Conservation (phyloP, 2,888 invertebrate species). For the Stenolophus ochropezus region DNA sequence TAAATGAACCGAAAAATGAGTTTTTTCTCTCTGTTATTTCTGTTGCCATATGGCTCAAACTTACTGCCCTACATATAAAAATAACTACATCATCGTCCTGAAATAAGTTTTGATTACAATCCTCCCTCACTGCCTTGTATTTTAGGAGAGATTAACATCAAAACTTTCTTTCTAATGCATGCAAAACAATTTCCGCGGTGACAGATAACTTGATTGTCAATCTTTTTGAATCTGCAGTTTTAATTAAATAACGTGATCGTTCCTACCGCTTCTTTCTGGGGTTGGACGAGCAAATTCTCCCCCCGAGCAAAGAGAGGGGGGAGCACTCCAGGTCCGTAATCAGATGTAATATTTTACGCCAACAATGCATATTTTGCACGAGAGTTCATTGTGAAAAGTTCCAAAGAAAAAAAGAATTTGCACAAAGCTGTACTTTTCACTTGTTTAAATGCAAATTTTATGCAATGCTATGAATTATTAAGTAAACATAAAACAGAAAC, state of each 20-base stretch:
- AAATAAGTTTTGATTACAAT: background rate
- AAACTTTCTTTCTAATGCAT: constrained; percentile 47
- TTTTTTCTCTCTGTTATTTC: constrained; percentile 7
- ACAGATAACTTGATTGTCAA: constrained; percentile 57
- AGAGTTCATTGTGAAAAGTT: background rate
- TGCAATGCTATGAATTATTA: background rate
- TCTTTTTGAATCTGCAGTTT: constrained; percentile 57
- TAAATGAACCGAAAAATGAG: constrained; percentile 15
- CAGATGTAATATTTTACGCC: constrained; percentile 1
- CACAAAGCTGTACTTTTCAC: background rate
- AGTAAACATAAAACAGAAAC: background rate
- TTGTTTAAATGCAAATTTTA: background rate
- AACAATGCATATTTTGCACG: background rate
- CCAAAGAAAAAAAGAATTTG: background rate
- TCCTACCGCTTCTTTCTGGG: constrained; percentile 56
- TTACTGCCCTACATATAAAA: constrained; percentile 36
- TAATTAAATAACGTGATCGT: constrained; percentile 53
- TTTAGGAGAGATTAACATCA: background rate
- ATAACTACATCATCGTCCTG: constrained; percentile 19
- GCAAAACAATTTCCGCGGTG: constrained; percentile 53
- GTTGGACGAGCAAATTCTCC: constrained; percentile 37
- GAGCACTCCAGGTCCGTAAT: constrained; percentile 30
- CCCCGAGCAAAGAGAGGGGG: background rate
- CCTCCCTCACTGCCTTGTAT: background rate
- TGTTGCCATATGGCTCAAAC: constrained; percentile 6